A percentile compares a stretch with the other conserved stretches of the same genome.
Conservation (phyloP, 2,888 invertebrate species). For the Caenorhabditis sp. region DNA sequence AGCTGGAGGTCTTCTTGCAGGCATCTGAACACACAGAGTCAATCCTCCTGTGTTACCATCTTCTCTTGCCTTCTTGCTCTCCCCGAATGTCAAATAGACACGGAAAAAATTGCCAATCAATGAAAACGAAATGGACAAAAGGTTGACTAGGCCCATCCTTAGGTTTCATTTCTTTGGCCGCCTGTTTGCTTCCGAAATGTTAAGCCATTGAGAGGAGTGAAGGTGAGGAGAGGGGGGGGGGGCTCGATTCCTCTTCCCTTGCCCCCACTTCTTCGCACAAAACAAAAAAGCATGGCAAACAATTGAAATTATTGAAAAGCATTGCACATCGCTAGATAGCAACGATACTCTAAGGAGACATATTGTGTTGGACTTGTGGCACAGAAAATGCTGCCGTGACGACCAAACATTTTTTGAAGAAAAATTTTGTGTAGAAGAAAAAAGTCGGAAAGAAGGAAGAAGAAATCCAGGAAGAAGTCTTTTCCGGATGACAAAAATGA, state of each 20-base stretch:
- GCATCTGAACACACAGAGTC: conserved; percentile 63
- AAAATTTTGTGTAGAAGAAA: background rate
- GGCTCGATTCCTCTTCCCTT: conserved; percentile 27
- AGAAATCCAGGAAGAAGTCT: background rate
- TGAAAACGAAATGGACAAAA: conserved; percentile 42
- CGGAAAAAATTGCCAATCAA: conserved; percentile 52
- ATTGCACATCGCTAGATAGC: conserved; percentile 26
- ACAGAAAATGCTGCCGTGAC: conserved; percentile 1
- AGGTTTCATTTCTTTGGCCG: conserved; percentile 51
- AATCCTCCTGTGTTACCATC: conserved; percentile 26
- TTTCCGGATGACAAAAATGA: conserved; percentile 1
- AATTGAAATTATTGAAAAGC: conserved; percentile 60
- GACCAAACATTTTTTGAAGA: conserved; percentile 33
- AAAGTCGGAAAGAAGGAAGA: background rate
- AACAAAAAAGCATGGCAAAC: conserved; percentile 65
- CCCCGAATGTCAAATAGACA: conserved; percentile 58
- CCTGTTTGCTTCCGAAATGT: conserved; percentile 66
- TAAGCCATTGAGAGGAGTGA: conserved; percentile 63
- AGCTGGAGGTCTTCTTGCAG: conserved; percentile 57
- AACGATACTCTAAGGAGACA: conserved; percentile 48
- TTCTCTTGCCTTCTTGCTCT: conserved; percentile 6
- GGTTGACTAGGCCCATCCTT: conserved; percentile 39
- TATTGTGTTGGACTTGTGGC: conserved; percentile 8
- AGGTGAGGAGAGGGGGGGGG: background rate
- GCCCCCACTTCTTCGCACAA: conserved; percentile 44